Base-by-base conservation (phyloP, 2,888 invertebrate genomes). In the Diachrysia chrysitis region DNA sequence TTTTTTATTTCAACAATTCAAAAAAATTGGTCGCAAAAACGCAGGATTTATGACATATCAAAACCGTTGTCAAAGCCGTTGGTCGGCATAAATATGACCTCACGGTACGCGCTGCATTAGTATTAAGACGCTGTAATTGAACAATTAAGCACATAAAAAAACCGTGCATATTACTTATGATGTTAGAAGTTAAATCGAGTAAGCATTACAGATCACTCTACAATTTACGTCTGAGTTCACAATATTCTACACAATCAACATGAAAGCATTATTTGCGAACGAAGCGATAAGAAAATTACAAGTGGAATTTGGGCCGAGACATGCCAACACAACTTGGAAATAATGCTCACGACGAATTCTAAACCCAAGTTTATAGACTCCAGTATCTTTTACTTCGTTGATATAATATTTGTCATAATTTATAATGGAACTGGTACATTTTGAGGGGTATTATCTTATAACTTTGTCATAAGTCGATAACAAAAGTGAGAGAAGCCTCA, bases 251-350 rank as follows among this genome's bases (percentile, higher is more conserved):
- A 69, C 65, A 66, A 71, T 73, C 60, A 70, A 68, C 66, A 46
- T 63, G 72, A 73, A 76, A 78, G 72, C 72, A 81, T 83, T 85
- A 83, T 84, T 85, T 80, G 73, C 60, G 60, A 73, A 79, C 73
- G 59, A 71, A 82, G 85, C 81, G 83, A 84, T 83, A 81, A 79
- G 78, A 83, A 81, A 81, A 84, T 86, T 83, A 83, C 76, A 78
- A 75, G 73, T 79, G 78, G 59, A 75, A 73, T 78, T 71, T 66
- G 78, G 76, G 74, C 76, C 71, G 76, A 77, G 78, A 74, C 78
- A 78, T 77, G 76, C 78, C 64, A 71, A 73, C 70, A 64, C 63
- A 61, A 66, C 46, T 56, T 63, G 63, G 64, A 78, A 58, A 77
- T 62, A 69, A 68, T 74, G 56, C 61, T 55, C 53, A 42, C 59